Percentiles rank a stretch among this genome's conserved stretches.
Evolutionary conservation across 2,113 vertebrate genomes (phyloP).

Genomic region (Rhodinocichla rosea): DNA sequence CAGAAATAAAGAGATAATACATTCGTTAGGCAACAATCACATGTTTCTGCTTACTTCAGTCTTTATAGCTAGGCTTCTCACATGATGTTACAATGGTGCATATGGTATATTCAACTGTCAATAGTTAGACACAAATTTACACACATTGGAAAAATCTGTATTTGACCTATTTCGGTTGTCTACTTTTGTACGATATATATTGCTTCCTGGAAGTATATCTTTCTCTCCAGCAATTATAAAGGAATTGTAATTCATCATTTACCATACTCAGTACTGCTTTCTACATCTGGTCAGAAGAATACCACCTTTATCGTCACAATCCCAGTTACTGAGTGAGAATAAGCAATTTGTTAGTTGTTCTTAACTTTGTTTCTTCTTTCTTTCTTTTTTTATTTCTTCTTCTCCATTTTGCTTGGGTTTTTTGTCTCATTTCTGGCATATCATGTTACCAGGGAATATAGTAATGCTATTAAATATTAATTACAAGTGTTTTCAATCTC

Average conservation of each 20-base stretch:
- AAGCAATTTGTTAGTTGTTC: not conserved
- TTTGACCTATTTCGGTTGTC: not conserved
- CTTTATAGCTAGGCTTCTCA: not conserved
- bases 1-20: not conserved
- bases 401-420: not conserved
- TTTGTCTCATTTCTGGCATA: not conserved
- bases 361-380: not conserved
- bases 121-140: not conserved
- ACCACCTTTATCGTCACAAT: not conserved
- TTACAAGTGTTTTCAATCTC: not conserved
- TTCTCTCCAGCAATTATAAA: not conserved
- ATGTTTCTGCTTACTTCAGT: not conserved
- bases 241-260: not conserved
- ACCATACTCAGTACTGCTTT: not conserved
- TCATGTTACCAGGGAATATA: not conserved
- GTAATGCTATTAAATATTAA: not conserved
- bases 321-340: not conserved
- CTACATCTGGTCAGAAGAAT: not conserved
- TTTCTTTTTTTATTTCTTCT: not conserved
- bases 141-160: not conserved
- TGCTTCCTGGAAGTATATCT: not conserved
- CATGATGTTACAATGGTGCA: not conserved
- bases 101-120: not conserved
- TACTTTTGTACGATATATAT: not conserved
- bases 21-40: not conserved